Evolutionary conservation across 2,888 invertebrate species (phyloP), one percentile per base, ranked within the genome.

Genomic region (Itoplectis maculator): DNA sequence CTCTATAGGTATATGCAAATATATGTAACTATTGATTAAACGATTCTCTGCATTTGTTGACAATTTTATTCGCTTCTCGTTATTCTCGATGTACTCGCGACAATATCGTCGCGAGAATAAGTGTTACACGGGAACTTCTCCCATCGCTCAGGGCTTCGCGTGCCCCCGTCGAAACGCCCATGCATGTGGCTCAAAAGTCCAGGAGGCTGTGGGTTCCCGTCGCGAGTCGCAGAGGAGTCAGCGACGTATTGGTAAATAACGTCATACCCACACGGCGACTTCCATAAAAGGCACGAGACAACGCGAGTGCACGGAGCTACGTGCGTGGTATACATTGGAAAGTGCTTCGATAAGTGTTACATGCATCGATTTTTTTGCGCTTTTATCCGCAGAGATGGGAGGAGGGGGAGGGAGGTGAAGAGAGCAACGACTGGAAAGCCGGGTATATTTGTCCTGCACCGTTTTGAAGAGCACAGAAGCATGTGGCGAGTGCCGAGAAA

Each of bases 241-340:
- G 69, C 65, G n/a, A 29, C 51, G 81, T 74, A 54, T 75, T 59
- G 35, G 82, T 76, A 76, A 70, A 74, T 81, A 82, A 82, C 82
- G 79, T 82, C 82, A 82, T 82, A 66, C 79, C 72, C 59, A 69
- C 51, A 79, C 70, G 40, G 40, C 42, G 51, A 82, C 68, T 77
- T 82, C 82, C 82, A 82, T 82, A 82, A 79, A 79, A 82, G 82
- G 82, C 61, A 72, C 75, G 75, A 79, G 76, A 63, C 59, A n/a
- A n/a, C n/a, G n/a, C 40, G 51, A 51, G 51, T 37, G 68, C 49
- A 49, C 63, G 3, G 29, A 29, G 29, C 5, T 29, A 5, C 29
- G 29, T 29, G 40, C 37, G 51, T 63, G 72, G 72, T 54, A 37
- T 42, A 59, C 56, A 79, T 69, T 79, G 70, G 75, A 82, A 82